Percentiles rank a stretch among this genome's conserved stretches.
phyloP scores from a whole-genome alignment of 2,113 vertebrate genomes.

The Bos indicus region DNA sequence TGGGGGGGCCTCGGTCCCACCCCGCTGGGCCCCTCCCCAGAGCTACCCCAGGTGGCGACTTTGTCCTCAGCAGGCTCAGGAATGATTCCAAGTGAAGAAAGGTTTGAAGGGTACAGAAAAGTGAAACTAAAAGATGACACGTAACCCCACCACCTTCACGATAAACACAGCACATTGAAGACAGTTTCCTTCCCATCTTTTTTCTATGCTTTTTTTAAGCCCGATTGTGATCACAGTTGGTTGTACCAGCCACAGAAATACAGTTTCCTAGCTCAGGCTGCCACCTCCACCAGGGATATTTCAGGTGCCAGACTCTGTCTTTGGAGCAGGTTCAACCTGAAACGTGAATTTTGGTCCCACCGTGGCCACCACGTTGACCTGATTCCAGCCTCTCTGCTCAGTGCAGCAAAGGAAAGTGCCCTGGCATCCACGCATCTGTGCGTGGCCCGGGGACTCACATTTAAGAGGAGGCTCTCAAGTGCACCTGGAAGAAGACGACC shows the following conservation, averaged over 20 bases:
- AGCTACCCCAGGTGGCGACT: not conserved
- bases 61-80: not conserved
- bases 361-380: fast-evolving
- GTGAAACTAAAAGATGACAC: not conserved
- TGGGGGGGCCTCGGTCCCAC: not conserved
- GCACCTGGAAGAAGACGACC: not conserved
- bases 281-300: not conserved
- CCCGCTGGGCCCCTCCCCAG: not conserved
- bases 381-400: not conserved
- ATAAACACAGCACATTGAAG: not conserved
- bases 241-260: not conserved
- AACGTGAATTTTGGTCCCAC: not conserved
- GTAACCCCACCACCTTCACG: not conserved
- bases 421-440: not conserved
- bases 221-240: not conserved
- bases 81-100: not conserved
- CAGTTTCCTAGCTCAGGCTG: not conserved
- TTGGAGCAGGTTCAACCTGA: not conserved
- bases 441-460: not conserved
- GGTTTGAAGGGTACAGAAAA: not conserved
- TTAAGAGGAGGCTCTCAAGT: not conserved
- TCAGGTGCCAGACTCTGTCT: not conserved
- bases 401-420: not conserved
- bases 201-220: not conserved
- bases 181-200: not conserved